Percentiles rank a stretch among this genome's conserved stretches.
Conservation (phyloP, 1,140 invertebrate genomes). For the Drosophila bocqueti region DNA sequence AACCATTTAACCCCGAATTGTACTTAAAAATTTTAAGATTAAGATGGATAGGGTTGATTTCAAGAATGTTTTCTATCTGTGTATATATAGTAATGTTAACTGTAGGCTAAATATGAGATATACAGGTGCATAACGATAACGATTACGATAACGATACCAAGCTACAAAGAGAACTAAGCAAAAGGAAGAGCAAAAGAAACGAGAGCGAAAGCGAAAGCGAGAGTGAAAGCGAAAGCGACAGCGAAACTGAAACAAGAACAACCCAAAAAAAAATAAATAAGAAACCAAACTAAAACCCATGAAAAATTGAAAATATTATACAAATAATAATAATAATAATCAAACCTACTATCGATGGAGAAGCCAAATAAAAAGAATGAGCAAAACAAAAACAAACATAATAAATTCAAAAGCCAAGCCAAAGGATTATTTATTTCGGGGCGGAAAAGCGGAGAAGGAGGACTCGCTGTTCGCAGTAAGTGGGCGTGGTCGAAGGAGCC, state of each 20-base stretch:
- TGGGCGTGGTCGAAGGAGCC: slow-evolving; percentile 53
- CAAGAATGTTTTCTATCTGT: too few relatives aligned
- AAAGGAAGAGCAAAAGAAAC: neutral
- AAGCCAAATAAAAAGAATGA: slow-evolving; percentile 46
- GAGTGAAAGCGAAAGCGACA: neutral
- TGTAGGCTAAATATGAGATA: slow-evolving; percentile 58
- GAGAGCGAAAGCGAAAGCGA: slow-evolving; percentile 1
- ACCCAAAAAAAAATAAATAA: neutral
- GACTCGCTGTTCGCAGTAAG: slow-evolving; percentile 27
- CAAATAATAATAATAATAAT: slow-evolving; percentile 43
- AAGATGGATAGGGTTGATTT: too few relatives aligned
- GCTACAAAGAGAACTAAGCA: slow-evolving; percentile 40
- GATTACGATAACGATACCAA: slow-evolving; percentile 59
- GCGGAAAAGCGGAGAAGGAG: neutral
- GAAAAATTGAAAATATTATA: slow-evolving; percentile 62
- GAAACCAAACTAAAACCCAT: slow-evolving; percentile 44
- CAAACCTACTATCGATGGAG: slow-evolving; percentile 53
- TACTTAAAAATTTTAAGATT: too few relatives aligned
- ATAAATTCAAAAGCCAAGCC: slow-evolving; percentile 79
- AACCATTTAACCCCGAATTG: too few relatives aligned
- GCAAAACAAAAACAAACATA: slow-evolving; percentile 66
- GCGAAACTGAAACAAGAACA: slow-evolving; percentile 12
- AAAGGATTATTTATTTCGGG: slow-evolving; percentile 68
- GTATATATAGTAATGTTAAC: slow-evolving; percentile 51
- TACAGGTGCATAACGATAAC: slow-evolving; percentile 63